Percentiles rank a stretch among this genome's conserved stretches.
These are phyloP conservation scores for Nycticebus coucang DNA, from an alignment of 2,113 vertebrate genomes.

Conservation along the genomic window DNA sequence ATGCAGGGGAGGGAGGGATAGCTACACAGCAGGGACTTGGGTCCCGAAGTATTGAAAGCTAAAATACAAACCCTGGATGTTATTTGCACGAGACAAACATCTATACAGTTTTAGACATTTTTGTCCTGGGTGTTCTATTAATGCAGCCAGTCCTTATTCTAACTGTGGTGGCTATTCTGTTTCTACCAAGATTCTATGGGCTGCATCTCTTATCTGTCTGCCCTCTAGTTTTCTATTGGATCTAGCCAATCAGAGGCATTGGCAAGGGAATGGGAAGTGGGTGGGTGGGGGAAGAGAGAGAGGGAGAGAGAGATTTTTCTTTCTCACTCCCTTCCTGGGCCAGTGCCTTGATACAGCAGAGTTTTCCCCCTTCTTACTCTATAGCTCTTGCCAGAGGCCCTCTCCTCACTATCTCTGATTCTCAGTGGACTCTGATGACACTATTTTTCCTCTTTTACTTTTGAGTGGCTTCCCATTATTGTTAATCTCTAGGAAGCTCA, in stretches of 20 bases:
- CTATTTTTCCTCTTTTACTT: background rate
- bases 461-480: background rate
- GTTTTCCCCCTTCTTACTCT: background rate
- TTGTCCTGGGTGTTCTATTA: background rate
- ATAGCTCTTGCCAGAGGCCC: background rate
- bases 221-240: background rate
- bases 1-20: background rate
- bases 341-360: background rate
- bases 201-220: background rate
- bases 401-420: background rate
- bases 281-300: background rate
- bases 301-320: background rate
- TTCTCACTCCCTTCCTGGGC: background rate
- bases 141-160: background rate
- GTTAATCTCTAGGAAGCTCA: background rate
- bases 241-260: background rate
- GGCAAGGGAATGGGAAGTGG: background rate
- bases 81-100: background rate
- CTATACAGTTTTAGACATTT: background rate
- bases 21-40: background rate
- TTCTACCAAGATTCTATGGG: background rate
- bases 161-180: background rate
- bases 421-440: background rate
- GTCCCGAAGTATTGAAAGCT: background rate
- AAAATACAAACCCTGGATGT: background rate